Evolutionary conservation across 2,113 vertebrate genomes (phyloP).

Genomic region (Nerophis ophidion): DNA sequence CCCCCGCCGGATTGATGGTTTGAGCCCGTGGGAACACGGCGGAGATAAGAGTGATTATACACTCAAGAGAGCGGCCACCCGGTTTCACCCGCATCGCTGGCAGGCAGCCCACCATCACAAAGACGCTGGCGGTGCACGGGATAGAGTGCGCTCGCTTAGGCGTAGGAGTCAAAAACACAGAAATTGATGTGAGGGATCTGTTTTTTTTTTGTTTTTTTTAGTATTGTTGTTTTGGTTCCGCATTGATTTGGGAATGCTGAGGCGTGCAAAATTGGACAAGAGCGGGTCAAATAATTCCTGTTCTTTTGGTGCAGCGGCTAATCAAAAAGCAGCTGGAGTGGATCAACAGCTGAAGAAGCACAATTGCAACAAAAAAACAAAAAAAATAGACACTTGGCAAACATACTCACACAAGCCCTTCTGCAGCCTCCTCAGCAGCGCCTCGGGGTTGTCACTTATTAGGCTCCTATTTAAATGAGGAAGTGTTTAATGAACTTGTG

Average conservation of each 20-base stretch:
- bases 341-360: neutral
- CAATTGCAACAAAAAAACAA: neutral
- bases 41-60: conserved; percentile 18
- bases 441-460: neutral
- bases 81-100: conserved; percentile 10
- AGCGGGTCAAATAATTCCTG: neutral
- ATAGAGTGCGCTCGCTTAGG: neutral
- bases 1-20: conserved; percentile 21
- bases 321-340: neutral
- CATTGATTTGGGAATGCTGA: conserved; percentile 15
- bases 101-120: conserved; percentile 6
- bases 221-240: neutral
- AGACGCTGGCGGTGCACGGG: conserved; percentile 1
- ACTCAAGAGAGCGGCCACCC: conserved; percentile 11
- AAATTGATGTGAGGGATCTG: conserved; percentile 3
- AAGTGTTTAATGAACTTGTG: neutral
- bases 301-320: neutral
- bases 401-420: neutral
- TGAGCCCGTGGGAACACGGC: conserved; percentile 13
- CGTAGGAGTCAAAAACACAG: neutral
- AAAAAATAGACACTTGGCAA: neutral
- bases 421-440: neutral
- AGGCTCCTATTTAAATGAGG: neutral
- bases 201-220: neutral
- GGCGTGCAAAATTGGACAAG: neutral